Evolutionary conservation across 2,797 vertebrate genomes (phyloP), one percentile per base, ranked within the genome.

Genomic region (Amphiprion clarkii): DNA sequence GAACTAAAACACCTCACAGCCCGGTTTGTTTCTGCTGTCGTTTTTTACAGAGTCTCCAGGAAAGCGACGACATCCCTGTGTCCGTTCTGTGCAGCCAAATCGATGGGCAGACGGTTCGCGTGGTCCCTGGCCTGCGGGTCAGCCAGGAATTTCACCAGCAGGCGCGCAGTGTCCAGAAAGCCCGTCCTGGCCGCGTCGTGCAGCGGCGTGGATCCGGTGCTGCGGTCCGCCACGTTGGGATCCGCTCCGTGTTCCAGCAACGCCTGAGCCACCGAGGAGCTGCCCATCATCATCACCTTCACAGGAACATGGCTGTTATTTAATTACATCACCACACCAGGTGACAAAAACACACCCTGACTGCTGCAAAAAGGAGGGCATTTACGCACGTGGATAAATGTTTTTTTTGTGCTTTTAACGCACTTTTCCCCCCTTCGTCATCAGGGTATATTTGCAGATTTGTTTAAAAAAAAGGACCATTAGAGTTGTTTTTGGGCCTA

Each of bases 261-360:
- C 27, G 91, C 6, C 39, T 9, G 55, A 17, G 93, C 94, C 71
- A 95, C 91, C 27, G 65, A 3, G 0, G 83, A 23, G 73, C 91
- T 95, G 0, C 94, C 95, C 94, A 95, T 96, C 95, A 95, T 96
- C 95, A 95, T 94, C 76, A 95, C 95, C 95, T 95, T 59, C 3
- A 65, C 1, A 6, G 0, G 19, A 3, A 51, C 79, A 1, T 72
- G 0, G 4, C n/a, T 21, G 80, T 29, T 77, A 46, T 19, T 46
- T 14, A 3, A 44, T 44, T 17, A 17, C 16, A 36, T 9, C 7
- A 36, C 7, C 33, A 33, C 31, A 33, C 31, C 7, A 7, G 31
- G 31, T 33, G 33, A 36, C 9, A 36, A 36, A 46, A 17, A 46
- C 17, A 17, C 42, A 44, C 33, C 33, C 44, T 6, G 16, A 19